These are phyloP conservation scores for Arenaria interpres DNA, from an alignment of 2,113 vertebrate species.

Conservation along the genomic window DNA sequence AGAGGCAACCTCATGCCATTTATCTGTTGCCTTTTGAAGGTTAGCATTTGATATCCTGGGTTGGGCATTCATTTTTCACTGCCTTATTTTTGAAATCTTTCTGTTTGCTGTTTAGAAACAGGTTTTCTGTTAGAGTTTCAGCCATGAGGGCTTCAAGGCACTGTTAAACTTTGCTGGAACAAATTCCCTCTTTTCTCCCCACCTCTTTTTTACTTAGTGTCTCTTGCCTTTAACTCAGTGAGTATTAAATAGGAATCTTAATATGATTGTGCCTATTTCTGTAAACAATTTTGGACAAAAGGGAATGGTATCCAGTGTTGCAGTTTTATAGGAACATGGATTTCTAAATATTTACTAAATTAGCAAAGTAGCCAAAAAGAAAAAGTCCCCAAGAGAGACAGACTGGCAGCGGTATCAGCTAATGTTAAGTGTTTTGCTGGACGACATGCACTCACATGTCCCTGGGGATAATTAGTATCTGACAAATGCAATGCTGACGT, in stretches of 20 bases:
- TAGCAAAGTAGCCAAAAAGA: neutral
- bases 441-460: neutral
- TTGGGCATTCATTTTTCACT: neutral
- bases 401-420: neutral
- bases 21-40: neutral
- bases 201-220: neutral
- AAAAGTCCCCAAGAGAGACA: neutral
- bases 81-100: neutral
- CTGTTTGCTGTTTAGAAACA: neutral
- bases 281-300: constrained; percentile 32
- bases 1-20: neutral
- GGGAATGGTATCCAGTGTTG: neutral
- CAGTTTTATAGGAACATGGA: neutral
- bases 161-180: neutral
- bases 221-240: neutral
- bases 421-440: constrained; percentile 11
- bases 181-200: neutral
- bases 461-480: neutral
- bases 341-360: constrained; percentile 61
- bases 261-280: neutral
- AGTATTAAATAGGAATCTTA: neutral
- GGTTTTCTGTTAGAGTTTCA: neutral
- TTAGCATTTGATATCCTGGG: neutral
- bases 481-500: neutral
- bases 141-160: neutral